A percentile compares a stretch with the other conserved stretches of the same genome.
These are phyloP conservation scores for Glomeris marginata DNA, from an alignment of 2,888 invertebrate genomes.

Conservation along the genomic window DNA sequence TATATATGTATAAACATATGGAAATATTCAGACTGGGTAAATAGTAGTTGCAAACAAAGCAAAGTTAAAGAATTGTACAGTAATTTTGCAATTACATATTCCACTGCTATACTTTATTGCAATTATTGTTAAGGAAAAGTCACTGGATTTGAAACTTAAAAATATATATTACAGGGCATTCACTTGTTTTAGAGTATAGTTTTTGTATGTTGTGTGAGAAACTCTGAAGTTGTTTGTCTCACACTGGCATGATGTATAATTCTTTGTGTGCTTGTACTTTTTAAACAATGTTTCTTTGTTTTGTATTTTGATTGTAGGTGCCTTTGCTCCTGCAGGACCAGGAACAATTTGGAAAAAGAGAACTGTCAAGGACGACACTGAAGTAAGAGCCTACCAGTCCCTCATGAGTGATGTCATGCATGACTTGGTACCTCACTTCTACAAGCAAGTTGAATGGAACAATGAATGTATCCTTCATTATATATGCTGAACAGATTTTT, in stretches of 20 bases:
- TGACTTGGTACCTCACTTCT: constrained; percentile 66
- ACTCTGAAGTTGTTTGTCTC: not conserved
- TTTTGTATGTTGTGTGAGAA: too few relatives aligned
- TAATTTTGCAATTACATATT: too few relatives aligned
- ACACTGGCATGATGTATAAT: not conserved
- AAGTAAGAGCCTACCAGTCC: constrained; percentile 48
- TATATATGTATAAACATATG: too few relatives aligned
- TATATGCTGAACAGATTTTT: not conserved
- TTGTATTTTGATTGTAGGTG: constrained; percentile 43
- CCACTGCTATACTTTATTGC: too few relatives aligned
- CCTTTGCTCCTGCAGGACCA: constrained; percentile 80
- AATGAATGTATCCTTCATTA: constrained; percentile 32
- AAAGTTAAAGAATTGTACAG: too few relatives aligned
- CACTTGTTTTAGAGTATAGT: too few relatives aligned
- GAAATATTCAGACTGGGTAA: too few relatives aligned
- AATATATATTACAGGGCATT: too few relatives aligned
- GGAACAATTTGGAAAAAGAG: constrained; percentile 89
- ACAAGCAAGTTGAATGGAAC: constrained; percentile 47
- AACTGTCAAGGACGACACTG: constrained; percentile 37
- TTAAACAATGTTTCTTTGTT: not conserved
- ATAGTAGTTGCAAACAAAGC: too few relatives aligned
- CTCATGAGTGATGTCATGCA: constrained; percentile 57
- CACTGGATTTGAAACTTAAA: too few relatives aligned
- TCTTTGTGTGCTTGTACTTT: not conserved
- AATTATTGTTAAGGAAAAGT: too few relatives aligned